A percentile compares a stretch with the other conserved stretches of the same genome.
These are phyloP conservation scores for Ochotona curzoniae DNA, from an alignment of 2,113 vertebrate species.

Conservation along the genomic window DNA sequence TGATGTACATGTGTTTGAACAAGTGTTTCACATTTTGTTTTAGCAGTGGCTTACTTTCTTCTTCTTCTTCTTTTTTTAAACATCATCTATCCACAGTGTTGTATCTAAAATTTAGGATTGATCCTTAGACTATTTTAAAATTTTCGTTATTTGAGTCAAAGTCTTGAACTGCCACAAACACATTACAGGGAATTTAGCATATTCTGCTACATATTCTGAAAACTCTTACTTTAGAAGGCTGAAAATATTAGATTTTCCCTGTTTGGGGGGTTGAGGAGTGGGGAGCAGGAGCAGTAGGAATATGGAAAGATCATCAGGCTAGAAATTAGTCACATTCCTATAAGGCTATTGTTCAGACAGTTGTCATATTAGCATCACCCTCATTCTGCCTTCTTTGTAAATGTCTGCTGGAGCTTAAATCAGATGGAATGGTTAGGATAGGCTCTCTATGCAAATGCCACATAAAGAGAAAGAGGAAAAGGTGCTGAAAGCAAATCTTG, in stretches of 20 bases:
- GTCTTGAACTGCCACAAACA: background rate
- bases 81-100: background rate
- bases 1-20: background rate
- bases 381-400: constrained; percentile 9
- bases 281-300: too few species aligned
- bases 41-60: background rate
- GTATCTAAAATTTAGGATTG: background rate
- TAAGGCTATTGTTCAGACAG: background rate
- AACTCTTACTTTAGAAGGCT: background rate
- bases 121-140: background rate
- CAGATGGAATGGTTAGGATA: background rate
- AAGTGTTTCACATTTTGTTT: constrained; percentile 44
- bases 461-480: background rate
- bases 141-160: background rate
- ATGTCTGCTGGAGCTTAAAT: constrained; percentile 37
- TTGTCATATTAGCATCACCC: background rate
- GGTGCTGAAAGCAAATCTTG: constrained; percentile 47
- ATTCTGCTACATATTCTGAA: background rate
- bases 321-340: background rate
- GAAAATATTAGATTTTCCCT: background rate
- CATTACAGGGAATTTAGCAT: background rate
- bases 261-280: background rate
- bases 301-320: background rate
- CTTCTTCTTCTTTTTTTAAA: too few species aligned
- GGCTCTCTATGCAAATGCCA: background rate